Percentiles rank a stretch among this genome's conserved stretches.
Evolutionary conservation across 2,888 invertebrate genomes (phyloP).

Genomic region (Dugesia japonica): DNA sequence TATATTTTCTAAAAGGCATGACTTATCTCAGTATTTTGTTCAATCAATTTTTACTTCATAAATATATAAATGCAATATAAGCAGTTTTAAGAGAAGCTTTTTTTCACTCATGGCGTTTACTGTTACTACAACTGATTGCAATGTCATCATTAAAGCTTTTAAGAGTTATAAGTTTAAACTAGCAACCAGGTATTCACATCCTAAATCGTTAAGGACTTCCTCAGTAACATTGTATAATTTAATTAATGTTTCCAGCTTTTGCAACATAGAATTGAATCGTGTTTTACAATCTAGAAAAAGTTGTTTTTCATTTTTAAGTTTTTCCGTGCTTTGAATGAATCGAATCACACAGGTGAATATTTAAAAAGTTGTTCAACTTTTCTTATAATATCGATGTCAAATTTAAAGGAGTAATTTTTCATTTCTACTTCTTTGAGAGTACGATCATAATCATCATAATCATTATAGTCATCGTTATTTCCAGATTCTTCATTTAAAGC

Average conservation of each 20-base stretch:
- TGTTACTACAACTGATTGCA: background rate
- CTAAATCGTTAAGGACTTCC: background rate
- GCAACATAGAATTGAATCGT: background rate
- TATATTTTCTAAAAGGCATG: too few relatives aligned
- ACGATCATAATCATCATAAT: too few relatives aligned
- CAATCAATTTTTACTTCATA: too few relatives aligned
- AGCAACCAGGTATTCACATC: background rate
- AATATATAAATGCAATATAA: background rate
- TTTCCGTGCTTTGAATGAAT: too few relatives aligned
- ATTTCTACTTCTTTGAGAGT: too few relatives aligned
- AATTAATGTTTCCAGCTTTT: background rate
- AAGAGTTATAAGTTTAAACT: background rate
- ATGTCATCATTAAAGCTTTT: background rate
- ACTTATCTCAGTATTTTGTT: too few relatives aligned
- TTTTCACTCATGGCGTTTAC: background rate
- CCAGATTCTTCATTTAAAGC: too few relatives aligned
- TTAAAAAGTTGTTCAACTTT: too few relatives aligned
- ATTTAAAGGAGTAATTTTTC: too few relatives aligned
- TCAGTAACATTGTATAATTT: background rate
- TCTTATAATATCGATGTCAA: too few relatives aligned
- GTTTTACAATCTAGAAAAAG: background rate
- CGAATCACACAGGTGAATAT: too few relatives aligned
- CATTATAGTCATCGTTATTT: too few relatives aligned
- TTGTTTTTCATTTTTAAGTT: background rate
- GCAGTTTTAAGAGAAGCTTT: background rate